Evolutionary conservation across 1,140 invertebrate genomes (phyloP), one percentile per base, ranked within the genome.

Genomic region (Pissodes strobi): DNA sequence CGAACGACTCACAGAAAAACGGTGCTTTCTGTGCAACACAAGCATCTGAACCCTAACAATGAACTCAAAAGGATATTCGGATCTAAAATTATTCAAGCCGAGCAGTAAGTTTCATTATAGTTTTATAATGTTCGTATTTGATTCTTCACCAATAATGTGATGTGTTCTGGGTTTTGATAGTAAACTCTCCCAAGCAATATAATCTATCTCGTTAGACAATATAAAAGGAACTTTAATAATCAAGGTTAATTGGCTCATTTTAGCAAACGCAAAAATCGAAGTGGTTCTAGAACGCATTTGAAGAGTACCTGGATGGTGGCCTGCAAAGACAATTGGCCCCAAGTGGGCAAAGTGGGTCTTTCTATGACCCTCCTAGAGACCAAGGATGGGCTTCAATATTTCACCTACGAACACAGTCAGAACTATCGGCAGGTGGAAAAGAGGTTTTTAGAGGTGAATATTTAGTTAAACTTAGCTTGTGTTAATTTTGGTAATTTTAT

Each of bases 11-110:
- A 71, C 15, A 76, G 69, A 52, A 83, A 86, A 53, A 78, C 80
- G 52, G 75, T 87, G 27, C 72, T 93, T 8, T 79, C 72, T 22
- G 79, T 92, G 2, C 87, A 92, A 46, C 81, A 85, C 52, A 91
- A 90, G 74, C 81, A 92, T 78, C 79, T 96, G 2, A 94, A 93
- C 81, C 84, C 88, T 23, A 88, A 89, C 53, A 91, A 92, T 80
- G 94, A 96, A 80, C 80, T 95, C 64, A 90, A 87, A 60, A 86
- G 86, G 72, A 90, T 93, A 69, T 95, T 95, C 84, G 93, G 93
- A 4, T 87, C 88, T 8, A 89, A 88, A 77, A 87, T 90, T 55
- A 82, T 92, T 13, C 86, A 89, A 74, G 81, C 81, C 52, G 87
- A 89, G 70, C 83, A 86, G 84, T 88, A 81, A 76, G 74, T 76